A percentile compares a stretch with the other conserved stretches of the same genome.
Evolutionary conservation across 1,140 invertebrate genomes (phyloP).

Genomic region (Philopotamus ludificatus): DNA sequence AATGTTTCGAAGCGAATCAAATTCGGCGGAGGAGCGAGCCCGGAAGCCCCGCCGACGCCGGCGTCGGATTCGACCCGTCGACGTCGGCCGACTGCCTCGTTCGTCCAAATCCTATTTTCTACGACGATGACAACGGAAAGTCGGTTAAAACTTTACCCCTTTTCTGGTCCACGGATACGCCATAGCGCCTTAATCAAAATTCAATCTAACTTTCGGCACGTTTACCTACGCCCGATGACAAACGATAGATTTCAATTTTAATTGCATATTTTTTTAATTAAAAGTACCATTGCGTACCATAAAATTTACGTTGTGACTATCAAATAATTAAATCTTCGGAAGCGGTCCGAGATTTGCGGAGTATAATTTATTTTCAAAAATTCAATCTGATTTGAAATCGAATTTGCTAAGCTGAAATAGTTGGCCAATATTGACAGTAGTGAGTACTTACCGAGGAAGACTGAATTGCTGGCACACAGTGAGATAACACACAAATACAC

Average conservation of each 20-base stretch:
- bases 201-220: constrained; percentile 20
- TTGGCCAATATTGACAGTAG: too few species aligned
- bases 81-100: background rate
- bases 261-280: background rate
- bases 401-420: too few species aligned
- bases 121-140: constrained; percentile 9
- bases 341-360: too few species aligned
- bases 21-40: constrained; percentile 11
- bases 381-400: too few species aligned
- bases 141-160: constrained; percentile 8
- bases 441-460: too few species aligned
- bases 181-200: constrained; percentile 24
- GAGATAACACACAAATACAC: too few species aligned
- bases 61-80: background rate
- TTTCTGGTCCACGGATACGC: background rate
- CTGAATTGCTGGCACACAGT: too few species aligned
- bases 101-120: background rate
- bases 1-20: constrained; percentile 16
- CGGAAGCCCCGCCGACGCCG: constrained; percentile 1
- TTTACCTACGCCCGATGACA: background rate
- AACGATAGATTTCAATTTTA: background rate
- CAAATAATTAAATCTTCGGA: too few species aligned
- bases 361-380: too few species aligned
- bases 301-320: too few species aligned
- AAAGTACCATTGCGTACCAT: too few species aligned